Evolutionary conservation across 1,140 invertebrate species (phyloP), one percentile per base, ranked within the genome.

Genomic region (Drosophila lini): DNA sequence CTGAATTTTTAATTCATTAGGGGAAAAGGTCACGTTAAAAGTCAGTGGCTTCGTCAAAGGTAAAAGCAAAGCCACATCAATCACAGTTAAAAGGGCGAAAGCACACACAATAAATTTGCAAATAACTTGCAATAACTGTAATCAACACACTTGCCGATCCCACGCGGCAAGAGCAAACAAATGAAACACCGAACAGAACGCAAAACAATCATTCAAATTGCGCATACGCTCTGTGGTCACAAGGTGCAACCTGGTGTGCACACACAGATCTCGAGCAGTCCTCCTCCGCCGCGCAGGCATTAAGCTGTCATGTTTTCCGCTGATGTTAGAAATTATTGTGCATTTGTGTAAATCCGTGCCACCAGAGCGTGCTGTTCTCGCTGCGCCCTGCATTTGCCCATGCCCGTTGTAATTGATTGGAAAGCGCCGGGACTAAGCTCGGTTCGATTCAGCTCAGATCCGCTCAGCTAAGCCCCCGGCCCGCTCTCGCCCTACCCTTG

Each of bases 171-270:
- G 28, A 56, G 40, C 38, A 61, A 53, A 62, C 40, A 63, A 47
- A 67, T 40, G 45, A 40, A 65, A 70, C 34, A 40, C 13, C 44
- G 32, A 53, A 86, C 79, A 81, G 45, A 77, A 74, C 67, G 75
- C 76, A 88, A 82, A 88, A 88, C 82, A 86, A 88, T 86, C 83
- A 86, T 88, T 86, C 83, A 86, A 86, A 86, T 88, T 82, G 82
- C 83, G 65, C 83, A 86, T 86, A 86, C 82, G 83, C 76, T 76
- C 59, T 67, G 71, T 88, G 79, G 69, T 70, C 75, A 81, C 61
- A 62, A 74, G 61, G 61, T 75, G 62, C 61, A 53, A 56, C n/a
- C 65, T 53, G 47, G 55, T 41, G 40, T 47, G 55, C 55, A 65
- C 64, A 67, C 40, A 40, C 44, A 67, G 53, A 11, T 28, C 55